Conservation (phyloP, 2,113 vertebrate genomes). For the Labrus mixtus region DNA sequence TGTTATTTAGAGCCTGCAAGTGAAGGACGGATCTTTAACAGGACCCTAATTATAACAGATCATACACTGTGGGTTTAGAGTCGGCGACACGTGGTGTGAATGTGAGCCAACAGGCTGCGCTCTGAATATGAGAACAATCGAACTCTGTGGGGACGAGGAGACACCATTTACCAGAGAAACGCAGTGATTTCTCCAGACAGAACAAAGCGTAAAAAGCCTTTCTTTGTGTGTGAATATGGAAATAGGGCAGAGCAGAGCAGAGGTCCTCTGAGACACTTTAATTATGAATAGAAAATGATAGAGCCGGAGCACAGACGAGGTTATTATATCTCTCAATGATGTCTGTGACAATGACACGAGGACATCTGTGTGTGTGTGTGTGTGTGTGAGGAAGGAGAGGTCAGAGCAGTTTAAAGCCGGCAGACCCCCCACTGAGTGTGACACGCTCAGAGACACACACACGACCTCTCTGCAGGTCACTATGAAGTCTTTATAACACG, state of each 20-base stretch:
- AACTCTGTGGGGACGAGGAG: constrained; percentile 59
- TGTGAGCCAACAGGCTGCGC: constrained; percentile 29
- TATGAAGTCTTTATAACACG: no score
- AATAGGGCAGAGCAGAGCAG: constrained; percentile 75
- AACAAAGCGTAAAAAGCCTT: constrained; percentile 63
- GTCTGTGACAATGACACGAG: constrained; percentile 60
- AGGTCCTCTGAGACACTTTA: constrained; percentile 76
- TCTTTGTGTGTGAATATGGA: constrained; percentile 73
- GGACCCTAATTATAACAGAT: background rate
- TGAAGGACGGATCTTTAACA: background rate
- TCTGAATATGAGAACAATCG: constrained; percentile 31
- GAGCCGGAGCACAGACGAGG: constrained; percentile 30
- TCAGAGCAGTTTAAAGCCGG: background rate
- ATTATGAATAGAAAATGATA: constrained; percentile 80
- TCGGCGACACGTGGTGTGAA: background rate
- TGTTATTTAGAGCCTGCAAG: constrained; percentile 11
- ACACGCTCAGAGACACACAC: no score
- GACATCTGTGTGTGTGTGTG: constrained; percentile 43
- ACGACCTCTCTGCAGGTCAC: no score
- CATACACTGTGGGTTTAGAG: background rate
- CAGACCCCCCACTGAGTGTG: background rate
- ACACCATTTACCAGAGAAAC: constrained; percentile 68
- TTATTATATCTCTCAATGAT: constrained; percentile 41
- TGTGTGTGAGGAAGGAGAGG: constrained; percentile 12
- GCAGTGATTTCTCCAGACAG: constrained; percentile 71